These are phyloP conservation scores for Lysandra coridon DNA, from an alignment of 2,888 invertebrate species.

Conservation along the genomic window DNA sequence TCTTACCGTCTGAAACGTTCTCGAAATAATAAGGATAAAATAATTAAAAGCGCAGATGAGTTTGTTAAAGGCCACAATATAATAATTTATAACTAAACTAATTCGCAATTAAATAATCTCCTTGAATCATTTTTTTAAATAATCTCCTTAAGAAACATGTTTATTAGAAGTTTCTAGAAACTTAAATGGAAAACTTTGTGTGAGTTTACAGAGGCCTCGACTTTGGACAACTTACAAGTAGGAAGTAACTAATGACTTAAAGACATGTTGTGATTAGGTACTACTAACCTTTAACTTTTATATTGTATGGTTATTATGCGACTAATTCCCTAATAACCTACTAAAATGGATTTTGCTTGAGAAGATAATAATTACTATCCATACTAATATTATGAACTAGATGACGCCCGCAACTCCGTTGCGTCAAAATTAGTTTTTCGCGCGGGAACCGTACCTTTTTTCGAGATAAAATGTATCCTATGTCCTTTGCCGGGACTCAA, in stretches of 20 bases:
- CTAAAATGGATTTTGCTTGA: too few relatives aligned
- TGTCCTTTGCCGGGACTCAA: too few relatives aligned
- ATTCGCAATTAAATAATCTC: neutral
- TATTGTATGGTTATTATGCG: too few relatives aligned
- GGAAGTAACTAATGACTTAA: neutral
- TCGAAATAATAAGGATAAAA: neutral
- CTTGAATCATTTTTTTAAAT: neutral
- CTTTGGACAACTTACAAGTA: neutral
- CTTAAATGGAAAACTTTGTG: slow-evolving; percentile 13
- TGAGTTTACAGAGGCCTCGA: neutral
- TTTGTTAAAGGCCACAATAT: neutral
- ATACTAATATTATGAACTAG: too few relatives aligned
- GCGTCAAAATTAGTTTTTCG: too few relatives aligned
- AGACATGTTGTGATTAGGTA: too few relatives aligned
- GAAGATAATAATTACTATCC: too few relatives aligned
- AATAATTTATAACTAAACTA: neutral
- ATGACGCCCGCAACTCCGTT: too few relatives aligned
- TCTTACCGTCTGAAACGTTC: neutral
- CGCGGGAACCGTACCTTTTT: too few relatives aligned
- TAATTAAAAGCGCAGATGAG: neutral
- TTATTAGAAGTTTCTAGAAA: neutral
- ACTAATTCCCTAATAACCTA: too few relatives aligned
- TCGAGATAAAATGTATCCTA: too few relatives aligned
- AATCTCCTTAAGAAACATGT: neutral
- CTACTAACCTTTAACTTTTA: too few relatives aligned